phyloP scores from a whole-genome alignment of 2,113 vertebrate species.

The Ptilorrhoa leucosticta region DNA sequence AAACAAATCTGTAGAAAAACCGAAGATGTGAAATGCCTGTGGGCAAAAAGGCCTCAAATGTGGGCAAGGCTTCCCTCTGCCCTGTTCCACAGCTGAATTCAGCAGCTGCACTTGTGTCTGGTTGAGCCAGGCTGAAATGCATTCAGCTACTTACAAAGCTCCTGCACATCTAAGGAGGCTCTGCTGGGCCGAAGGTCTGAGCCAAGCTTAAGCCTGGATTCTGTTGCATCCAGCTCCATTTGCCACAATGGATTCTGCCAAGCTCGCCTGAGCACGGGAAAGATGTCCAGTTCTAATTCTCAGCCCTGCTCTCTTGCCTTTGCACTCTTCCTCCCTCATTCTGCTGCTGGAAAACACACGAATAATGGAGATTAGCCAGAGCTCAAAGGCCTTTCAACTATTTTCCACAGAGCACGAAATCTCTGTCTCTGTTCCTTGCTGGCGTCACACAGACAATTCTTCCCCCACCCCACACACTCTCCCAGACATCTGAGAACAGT shows the following conservation, averaged over 20 bases:
- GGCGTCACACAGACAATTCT: neutral
- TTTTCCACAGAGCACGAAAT: neutral
- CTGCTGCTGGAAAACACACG: neutral
- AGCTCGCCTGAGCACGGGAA: neutral
- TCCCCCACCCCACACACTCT: neutral
- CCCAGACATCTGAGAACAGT: neutral
- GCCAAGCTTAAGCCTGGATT: conserved; percentile 2
- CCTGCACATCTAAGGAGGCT: neutral
- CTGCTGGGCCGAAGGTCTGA: neutral
- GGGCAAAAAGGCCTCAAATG: neutral
- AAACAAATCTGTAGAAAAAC: neutral
- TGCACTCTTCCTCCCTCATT: neutral
- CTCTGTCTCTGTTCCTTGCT: neutral
- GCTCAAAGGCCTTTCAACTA: conserved; percentile 12
- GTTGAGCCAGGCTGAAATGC: neutral
- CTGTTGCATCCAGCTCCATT: neutral
- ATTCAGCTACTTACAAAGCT: neutral
- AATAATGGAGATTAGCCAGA: conserved; percentile 14
- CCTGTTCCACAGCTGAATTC: neutral
- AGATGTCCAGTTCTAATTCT: neutral
- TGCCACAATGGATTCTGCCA: neutral
- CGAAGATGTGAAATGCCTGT: neutral
- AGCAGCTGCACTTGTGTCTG: neutral
- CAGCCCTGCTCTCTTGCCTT: neutral
- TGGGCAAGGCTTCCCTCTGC: neutral